Percentiles rank a stretch among this genome's conserved stretches.
phyloP scores from a whole-genome alignment of 2,888 invertebrate species.

The Axea sp. region DNA sequence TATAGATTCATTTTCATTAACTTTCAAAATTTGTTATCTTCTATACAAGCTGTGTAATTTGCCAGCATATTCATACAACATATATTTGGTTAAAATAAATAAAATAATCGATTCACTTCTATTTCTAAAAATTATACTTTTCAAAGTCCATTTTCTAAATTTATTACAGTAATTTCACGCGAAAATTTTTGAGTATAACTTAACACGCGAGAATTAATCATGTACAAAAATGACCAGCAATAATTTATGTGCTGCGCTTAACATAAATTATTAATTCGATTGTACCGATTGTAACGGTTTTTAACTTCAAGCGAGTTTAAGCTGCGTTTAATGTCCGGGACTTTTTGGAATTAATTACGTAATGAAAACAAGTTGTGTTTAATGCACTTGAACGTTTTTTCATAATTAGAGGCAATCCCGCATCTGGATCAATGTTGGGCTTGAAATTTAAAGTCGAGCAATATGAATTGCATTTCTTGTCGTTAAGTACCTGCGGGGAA shows the following conservation, averaged over 20 bases:
- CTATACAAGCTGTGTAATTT: too few relatives aligned
- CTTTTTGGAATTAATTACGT: slow-evolving; percentile 19
- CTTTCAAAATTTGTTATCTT: too few relatives aligned
- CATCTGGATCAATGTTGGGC: slow-evolving; percentile 26
- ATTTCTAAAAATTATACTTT: too few relatives aligned
- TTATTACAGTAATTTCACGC: too few relatives aligned
- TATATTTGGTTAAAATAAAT: too few relatives aligned
- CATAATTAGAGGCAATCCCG: slow-evolving; percentile 36
- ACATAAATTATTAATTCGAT: slow-evolving; percentile 15
- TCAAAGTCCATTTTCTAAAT: too few relatives aligned
- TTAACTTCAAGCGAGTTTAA: slow-evolving; percentile 12
- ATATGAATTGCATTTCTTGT: slow-evolving; percentile 48
- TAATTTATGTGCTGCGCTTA: neutral
- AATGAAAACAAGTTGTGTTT: slow-evolving; percentile 15
- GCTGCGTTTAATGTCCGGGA: neutral
- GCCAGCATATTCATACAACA: too few relatives aligned
- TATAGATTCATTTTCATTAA: too few relatives aligned
- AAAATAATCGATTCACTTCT: too few relatives aligned
- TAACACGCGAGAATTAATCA: too few relatives aligned
- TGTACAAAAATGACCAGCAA: too few relatives aligned
- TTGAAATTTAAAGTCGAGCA: slow-evolving; percentile 37
- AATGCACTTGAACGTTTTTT: slow-evolving; percentile 26
- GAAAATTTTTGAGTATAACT: too few relatives aligned
- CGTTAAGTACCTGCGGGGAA: slow-evolving; percentile 25
- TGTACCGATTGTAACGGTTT: slow-evolving; percentile 5